Conservation (phyloP, 2,888 invertebrate genomes). For the Melieria crassipennis region DNA sequence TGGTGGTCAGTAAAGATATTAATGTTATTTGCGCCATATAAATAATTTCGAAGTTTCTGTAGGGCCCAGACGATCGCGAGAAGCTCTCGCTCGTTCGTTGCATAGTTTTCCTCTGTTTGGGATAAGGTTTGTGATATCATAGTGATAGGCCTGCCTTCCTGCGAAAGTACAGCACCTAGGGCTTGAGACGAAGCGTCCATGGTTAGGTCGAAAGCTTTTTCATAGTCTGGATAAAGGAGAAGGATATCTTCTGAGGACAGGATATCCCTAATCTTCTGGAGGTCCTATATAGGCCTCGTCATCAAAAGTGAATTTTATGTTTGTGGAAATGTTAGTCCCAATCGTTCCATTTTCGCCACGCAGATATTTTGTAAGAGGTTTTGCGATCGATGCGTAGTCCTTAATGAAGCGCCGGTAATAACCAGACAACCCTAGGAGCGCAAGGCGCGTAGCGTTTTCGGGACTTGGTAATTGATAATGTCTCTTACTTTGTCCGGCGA, state of each 20-base stretch:
- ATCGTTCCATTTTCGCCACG: slow-evolving; percentile 33
- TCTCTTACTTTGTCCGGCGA: slow-evolving; percentile 4
- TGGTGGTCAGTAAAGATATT: too few relatives aligned
- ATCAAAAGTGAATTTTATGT: slow-evolving; percentile 26
- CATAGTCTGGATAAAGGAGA: slow-evolving; percentile 32
- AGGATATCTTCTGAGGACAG: slow-evolving; percentile 29
- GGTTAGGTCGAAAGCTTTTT: slow-evolving; percentile 33
- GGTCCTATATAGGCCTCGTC: slow-evolving; percentile 27
- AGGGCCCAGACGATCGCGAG: slow-evolving; percentile 2
- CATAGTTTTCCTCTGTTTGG: neutral
- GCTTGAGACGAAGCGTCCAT: slow-evolving; percentile 33
- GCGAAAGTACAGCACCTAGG: slow-evolving; percentile 24
- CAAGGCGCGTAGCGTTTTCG: slow-evolving; percentile 11
- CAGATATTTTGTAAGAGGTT: slow-evolving; percentile 31
- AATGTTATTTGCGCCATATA: neutral
- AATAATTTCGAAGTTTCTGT: slow-evolving; percentile 13
- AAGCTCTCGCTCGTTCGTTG: slow-evolving; percentile 2
- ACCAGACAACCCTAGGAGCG: slow-evolving; percentile 25
- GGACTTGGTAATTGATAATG: slow-evolving; percentile 10
- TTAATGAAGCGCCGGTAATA: slow-evolving; percentile 33
- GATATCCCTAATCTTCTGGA: slow-evolving; percentile 25
- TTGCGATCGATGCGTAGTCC: slow-evolving; percentile 30
- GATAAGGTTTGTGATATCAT: neutral
- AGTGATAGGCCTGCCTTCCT: slow-evolving; percentile 18
- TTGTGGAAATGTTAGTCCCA: slow-evolving; percentile 31